phyloP scores from a whole-genome alignment of 1,140 invertebrate genomes.

The Philopotamus ludificatus region DNA sequence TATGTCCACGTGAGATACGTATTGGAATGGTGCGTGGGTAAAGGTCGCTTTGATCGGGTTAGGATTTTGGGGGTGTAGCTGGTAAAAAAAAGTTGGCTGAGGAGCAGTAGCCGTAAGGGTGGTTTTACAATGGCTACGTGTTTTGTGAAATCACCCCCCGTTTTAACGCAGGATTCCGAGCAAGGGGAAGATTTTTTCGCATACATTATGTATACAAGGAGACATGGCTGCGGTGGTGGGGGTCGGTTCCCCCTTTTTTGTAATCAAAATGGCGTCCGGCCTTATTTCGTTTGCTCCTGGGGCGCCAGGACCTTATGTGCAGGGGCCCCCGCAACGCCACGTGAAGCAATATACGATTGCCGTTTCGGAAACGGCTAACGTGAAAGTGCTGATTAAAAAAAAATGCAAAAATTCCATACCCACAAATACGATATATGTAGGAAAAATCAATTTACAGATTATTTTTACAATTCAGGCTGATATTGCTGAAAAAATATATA shows the following conservation, averaged over 20 bases:
- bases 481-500: no score
- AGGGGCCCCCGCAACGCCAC: slow-evolving; percentile 28
- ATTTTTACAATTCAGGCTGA: no score
- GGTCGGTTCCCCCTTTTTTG: slow-evolving; percentile 30
- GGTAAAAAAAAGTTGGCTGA: slow-evolving; percentile 31
- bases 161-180: slow-evolving; percentile 35
- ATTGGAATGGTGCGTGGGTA: background rate
- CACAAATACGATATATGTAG: no score
- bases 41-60: slow-evolving; percentile 3
- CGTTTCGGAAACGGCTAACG: background rate
- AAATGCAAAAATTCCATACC: no score
- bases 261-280: slow-evolving; percentile 39
- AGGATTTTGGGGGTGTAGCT: slow-evolving; percentile 11
- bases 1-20: background rate
- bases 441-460: no score
- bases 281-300: slow-evolving; percentile 27
- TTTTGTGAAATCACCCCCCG: slow-evolving; percentile 38
- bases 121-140: slow-evolving; percentile 39
- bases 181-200: slow-evolving; percentile 40
- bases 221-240: slow-evolving; percentile 5
- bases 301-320: slow-evolving; percentile 28
- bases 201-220: slow-evolving; percentile 40
- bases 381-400: no score
- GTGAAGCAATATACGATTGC: background rate
- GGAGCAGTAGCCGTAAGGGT: slow-evolving; percentile 25